Evolutionary conservation across 2,888 invertebrate species (phyloP).

Genomic region (Drosophila crucigera): DNA sequence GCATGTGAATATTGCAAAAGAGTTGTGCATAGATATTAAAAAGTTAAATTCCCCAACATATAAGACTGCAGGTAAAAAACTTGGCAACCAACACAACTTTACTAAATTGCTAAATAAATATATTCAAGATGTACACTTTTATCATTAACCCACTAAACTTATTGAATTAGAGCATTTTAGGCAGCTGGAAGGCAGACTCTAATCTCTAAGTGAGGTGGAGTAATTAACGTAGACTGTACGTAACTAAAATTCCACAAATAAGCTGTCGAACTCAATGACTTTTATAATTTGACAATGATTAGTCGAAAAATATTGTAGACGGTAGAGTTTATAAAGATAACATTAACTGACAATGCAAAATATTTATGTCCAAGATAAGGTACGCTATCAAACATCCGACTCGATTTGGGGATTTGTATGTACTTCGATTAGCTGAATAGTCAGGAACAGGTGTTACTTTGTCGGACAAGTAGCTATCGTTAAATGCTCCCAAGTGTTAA

Average conservation of each 20-base stretch:
- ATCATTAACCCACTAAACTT: not conserved
- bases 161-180: not conserved
- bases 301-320: not conserved
- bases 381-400: not conserved
- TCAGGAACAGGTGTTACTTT: not conserved
- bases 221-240: not conserved
- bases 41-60: not conserved
- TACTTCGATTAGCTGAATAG: not conserved
- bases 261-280: too few relatives aligned
- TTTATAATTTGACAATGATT: not conserved
- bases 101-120: not conserved
- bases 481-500: not conserved
- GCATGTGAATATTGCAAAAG: constrained; percentile 12
- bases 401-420: not conserved
- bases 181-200: not conserved
- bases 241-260: not conserved
- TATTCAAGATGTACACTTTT: not conserved
- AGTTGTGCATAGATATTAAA: not conserved
- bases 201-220: not conserved
- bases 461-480: not conserved
- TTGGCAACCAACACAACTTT: not conserved
- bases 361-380: not conserved
- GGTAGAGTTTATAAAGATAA: not conserved
- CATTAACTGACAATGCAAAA: not conserved
- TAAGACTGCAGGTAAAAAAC: not conserved